These are phyloP conservation scores for Mythimna vitellina DNA, from an alignment of 2,888 invertebrate genomes.

Conservation along the genomic window DNA sequence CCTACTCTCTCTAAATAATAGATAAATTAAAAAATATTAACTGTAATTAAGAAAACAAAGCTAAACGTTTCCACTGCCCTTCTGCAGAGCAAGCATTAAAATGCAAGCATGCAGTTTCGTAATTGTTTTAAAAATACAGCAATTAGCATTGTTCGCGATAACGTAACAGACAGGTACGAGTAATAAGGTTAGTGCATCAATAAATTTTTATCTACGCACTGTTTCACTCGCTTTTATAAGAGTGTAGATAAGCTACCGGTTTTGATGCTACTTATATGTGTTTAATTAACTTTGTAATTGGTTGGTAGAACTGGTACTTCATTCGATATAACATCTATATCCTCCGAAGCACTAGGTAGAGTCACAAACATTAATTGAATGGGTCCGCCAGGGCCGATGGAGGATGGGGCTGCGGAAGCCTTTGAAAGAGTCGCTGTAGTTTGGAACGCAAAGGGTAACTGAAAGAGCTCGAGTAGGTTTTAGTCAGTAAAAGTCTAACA, in stretches of 20 bases:
- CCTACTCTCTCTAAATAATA: no score
- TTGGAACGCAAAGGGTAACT: no score
- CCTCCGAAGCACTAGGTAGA: no score
- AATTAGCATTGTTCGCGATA: constrained; percentile 54
- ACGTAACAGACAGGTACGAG: constrained; percentile 33
- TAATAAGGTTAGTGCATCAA: constrained; percentile 59
- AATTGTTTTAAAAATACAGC: constrained; percentile 48
- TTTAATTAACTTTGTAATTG: constrained; percentile 14
- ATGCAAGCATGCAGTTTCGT: constrained; percentile 36
- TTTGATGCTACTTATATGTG: not conserved
- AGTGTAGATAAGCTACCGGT: constrained; percentile 36
- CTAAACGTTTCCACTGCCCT: not conserved
- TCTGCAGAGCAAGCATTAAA: constrained; percentile 33
- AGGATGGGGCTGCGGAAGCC: no score
- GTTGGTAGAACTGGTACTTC: not conserved
- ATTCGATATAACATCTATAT: no score
- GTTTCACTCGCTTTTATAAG: constrained; percentile 34
- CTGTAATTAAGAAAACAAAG: not conserved
- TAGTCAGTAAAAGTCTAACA: no score
- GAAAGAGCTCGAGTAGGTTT: no score
- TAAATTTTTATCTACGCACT: constrained; percentile 53
- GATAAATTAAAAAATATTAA: no score
- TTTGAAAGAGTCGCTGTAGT: no score
- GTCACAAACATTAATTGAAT: no score
- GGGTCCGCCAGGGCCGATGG: no score